Conservation (phyloP, 2,113 vertebrate species). For the Choloepus hoffmanni region DNA sequence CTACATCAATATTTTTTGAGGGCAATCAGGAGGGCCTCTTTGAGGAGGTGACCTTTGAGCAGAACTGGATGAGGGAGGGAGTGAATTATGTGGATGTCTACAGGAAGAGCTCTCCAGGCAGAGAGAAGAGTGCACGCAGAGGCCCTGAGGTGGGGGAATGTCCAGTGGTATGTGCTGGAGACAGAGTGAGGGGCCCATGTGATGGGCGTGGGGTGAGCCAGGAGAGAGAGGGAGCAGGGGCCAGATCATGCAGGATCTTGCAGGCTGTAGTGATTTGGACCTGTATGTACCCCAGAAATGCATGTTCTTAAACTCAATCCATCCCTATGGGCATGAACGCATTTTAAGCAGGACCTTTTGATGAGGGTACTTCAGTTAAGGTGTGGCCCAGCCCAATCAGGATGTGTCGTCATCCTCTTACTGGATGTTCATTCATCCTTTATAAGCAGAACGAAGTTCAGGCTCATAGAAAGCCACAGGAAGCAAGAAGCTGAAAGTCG, state of each 20-base stretch:
- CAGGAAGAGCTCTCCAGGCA: neutral
- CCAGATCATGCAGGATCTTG: neutral
- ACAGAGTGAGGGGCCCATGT: neutral
- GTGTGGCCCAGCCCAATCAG: too few species aligned
- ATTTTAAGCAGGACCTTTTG: too few species aligned
- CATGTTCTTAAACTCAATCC: too few species aligned
- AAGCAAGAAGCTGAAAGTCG: too few species aligned
- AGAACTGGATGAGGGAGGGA: neutral
- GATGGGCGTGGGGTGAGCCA: neutral
- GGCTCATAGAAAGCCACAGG: too few species aligned
- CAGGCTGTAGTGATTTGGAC: neutral
- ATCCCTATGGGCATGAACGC: too few species aligned
- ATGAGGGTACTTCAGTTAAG: too few species aligned
- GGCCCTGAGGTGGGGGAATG: neutral
- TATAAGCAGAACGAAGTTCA: too few species aligned
- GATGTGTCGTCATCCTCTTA: too few species aligned
- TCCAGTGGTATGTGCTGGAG: accelerated
- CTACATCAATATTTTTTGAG: neutral
- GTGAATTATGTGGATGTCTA: neutral
- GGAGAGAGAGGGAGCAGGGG: neutral
- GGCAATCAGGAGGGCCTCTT: neutral
- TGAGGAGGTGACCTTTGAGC: neutral
- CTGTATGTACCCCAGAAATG: too few species aligned
- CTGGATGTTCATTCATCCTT: too few species aligned
- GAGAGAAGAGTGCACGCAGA: neutral